Base-by-base conservation (phyloP, 2,797 vertebrate species). In the Cryptoprocta ferox region DNA sequence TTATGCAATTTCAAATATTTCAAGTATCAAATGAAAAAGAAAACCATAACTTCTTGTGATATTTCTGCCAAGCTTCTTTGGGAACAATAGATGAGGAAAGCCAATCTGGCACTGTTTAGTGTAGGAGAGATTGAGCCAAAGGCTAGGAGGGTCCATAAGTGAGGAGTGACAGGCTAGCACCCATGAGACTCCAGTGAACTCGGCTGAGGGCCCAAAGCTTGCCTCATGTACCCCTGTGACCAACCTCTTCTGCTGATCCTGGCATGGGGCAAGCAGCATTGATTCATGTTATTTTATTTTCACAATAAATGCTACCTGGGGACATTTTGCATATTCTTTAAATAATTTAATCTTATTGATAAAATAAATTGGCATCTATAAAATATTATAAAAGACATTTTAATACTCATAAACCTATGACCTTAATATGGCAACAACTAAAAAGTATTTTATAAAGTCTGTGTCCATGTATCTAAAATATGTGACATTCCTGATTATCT, bases 1-100 rank as follows among this genome's bases (percentile, higher is more conserved):
- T 28, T 11, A 4, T 79, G 59, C 75, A 89, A 85, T 83, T 81
- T 75, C 66, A 93, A 94, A 85, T 79, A 91, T 94, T 94, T 92
- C 39, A 97, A 95, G 91, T 83, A 88, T 50, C 82, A 75, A 97
- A 81, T 82, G 78, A 97, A 94, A 96, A 79, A 85, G 39, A 97
- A 91, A 84, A 70, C 56, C 94, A 81, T 78, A 79, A 42, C 7
- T 75, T 91, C 76, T 68, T 95, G 65, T 90, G 81, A 30, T 66
- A 66, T n/a, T 84, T 80, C 86, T 91, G 76, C 87, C 78, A 59
- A n/a, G 50, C 12, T 59, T 83, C 92, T 97, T 81, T 45, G 68
- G 70, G 91, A 91, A 94, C 63, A 76, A 45, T 83, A 73, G 82
- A 61, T 50, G 45, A 89, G 42, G 78, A 82, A 88, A 94, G 91